Evolutionary conservation across 2,113 vertebrate species (phyloP).

Genomic region (Patagioenas fasciata): DNA sequence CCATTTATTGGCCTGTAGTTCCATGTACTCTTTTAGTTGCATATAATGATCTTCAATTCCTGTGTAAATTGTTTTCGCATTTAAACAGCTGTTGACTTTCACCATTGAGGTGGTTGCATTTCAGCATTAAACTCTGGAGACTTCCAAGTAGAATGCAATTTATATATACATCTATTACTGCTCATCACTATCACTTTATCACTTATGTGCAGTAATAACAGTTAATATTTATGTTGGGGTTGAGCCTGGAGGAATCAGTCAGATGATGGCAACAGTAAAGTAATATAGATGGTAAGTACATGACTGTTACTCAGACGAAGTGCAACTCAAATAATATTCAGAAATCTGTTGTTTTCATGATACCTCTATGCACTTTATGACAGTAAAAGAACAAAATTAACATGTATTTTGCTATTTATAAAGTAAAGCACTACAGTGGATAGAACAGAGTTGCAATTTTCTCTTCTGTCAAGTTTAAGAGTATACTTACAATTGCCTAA

Average conservation of each 20-base stretch:
- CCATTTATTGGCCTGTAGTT: neutral
- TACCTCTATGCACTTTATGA: neutral
- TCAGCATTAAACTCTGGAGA: neutral
- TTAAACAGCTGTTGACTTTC: neutral
- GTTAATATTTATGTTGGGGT: neutral
- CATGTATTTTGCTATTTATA: neutral
- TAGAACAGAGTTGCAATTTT: neutral
- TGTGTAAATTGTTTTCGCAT: neutral
- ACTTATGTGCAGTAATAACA: neutral
- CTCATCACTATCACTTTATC: neutral
- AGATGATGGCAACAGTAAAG: neutral
- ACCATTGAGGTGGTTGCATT: neutral
- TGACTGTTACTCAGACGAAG: neutral
- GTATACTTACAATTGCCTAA: neutral
- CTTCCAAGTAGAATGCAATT: neutral
- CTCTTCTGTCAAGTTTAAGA: neutral
- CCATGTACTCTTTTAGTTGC: neutral
- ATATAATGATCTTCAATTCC: neutral
- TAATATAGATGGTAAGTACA: neutral
- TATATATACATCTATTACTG: neutral
- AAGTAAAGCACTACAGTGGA: neutral
- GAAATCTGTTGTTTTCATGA: neutral
- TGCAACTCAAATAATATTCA: neutral
- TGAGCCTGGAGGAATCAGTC: neutral
- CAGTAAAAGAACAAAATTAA: neutral